These are phyloP conservation scores for Malurus alboscapulatus DNA, from an alignment of 2,113 vertebrate species.

Conservation along the genomic window DNA sequence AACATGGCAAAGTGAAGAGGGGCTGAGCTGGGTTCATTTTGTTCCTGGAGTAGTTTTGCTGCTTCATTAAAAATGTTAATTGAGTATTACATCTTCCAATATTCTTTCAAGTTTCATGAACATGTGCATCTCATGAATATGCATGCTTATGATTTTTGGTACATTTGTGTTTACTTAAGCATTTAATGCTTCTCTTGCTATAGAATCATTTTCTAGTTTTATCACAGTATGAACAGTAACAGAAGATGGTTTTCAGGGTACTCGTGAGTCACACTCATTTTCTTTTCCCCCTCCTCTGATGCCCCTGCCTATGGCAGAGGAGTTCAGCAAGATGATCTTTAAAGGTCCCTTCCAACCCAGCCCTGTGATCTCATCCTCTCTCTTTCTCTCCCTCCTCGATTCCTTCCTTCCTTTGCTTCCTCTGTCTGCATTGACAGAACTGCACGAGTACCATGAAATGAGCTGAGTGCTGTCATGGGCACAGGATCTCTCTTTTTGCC, in stretches of 20 bases:
- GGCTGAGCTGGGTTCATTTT: neutral
- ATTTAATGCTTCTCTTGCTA: neutral
- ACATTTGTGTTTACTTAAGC: neutral
- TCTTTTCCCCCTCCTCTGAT: neutral
- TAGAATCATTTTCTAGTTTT: neutral
- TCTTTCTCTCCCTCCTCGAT: neutral
- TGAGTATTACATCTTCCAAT: neutral
- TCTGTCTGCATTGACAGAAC: fast-evolving
- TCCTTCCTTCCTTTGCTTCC: neutral
- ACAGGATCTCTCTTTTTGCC: neutral
- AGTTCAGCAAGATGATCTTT: neutral
- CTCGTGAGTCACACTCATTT: neutral
- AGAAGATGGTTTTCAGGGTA: neutral
- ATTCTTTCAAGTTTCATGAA: neutral
- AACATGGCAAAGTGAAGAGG: neutral
- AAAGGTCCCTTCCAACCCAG: neutral
- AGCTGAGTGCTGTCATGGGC: neutral
- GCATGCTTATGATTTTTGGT: neutral
- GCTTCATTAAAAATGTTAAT: neutral
- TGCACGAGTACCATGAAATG: fast-evolving
- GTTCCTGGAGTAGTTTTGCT: neutral
- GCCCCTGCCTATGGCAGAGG: neutral
- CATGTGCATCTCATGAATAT: neutral
- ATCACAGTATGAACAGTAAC: neutral
- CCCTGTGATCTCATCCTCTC: neutral